Percentiles rank a stretch among this genome's conserved stretches.
phyloP scores from a whole-genome alignment of 2,888 invertebrate genomes.

The Piscicola geometra region DNA sequence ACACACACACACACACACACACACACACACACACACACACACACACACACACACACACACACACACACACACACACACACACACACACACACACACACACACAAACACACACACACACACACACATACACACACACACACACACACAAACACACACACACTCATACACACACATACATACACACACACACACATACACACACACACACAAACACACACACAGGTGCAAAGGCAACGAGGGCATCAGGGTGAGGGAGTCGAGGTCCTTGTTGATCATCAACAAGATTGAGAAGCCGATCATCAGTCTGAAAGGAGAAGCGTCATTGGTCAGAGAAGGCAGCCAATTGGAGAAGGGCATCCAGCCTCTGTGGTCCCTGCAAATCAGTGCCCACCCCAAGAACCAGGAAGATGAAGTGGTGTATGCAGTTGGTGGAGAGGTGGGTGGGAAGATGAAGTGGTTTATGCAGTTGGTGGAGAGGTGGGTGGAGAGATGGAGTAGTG shows the following conservation, averaged over 20 bases:
- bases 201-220: no score
- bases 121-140: no score
- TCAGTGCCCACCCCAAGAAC: constrained; percentile 57
- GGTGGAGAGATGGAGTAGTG: not conserved
- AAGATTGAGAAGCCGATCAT: constrained; percentile 79
- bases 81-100: no score
- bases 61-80: no score
- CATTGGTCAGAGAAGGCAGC: constrained; percentile 77
- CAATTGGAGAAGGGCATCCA: constrained; percentile 79
- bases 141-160: no score
- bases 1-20: no score
- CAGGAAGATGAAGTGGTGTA: constrained; percentile 41
- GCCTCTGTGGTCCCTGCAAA: constrained; percentile 78
- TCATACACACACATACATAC: no score
- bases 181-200: no score
- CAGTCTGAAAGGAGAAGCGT: constrained; percentile 71
- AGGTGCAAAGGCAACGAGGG: constrained; percentile 73
- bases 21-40: no score
- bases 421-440: constrained; percentile 21
- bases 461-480: no score
- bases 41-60: no score
- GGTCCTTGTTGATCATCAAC: constrained; percentile 71
- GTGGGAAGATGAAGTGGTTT: not conserved
- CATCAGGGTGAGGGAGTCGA: constrained; percentile 57
- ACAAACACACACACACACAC: no score